Conservation (phyloP, 2,888 invertebrate genomes). For the Apeira syringaria region DNA sequence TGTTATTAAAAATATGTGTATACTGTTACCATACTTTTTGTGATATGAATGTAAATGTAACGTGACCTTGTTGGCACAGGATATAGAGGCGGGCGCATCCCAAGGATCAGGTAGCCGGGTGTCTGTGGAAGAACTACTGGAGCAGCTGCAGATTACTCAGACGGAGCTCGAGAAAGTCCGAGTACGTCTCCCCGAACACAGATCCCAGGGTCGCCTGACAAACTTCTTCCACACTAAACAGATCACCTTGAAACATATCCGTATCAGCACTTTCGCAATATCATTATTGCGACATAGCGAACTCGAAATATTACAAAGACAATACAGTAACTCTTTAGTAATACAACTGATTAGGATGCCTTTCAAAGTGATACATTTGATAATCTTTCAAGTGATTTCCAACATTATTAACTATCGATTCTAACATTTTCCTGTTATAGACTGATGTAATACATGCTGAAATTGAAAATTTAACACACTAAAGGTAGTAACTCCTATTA, state of each 20-base stretch:
- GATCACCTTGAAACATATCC: constrained; percentile 36
- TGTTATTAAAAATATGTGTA: too few species aligned
- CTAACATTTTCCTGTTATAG: constrained; percentile 27
- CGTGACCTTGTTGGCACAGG: too few species aligned
- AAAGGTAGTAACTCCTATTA: constrained; percentile 13
- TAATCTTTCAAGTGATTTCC: constrained; percentile 11
- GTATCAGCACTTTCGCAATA: constrained; percentile 18
- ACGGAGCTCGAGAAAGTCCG: constrained; percentile 94
- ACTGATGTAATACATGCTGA: constrained; percentile 17
- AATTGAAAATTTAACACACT: constrained; percentile 16
- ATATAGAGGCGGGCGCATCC: constrained; percentile 53
- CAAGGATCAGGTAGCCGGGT: constrained; percentile 86
- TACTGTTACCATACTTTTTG: too few species aligned
- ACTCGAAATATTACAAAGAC: constrained; percentile 11
- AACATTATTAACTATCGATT: constrained; percentile 15
- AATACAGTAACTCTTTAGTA: constrained; percentile 3
- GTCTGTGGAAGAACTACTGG: constrained; percentile 91
- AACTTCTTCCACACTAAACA: constrained; percentile 10
- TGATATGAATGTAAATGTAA: too few species aligned
- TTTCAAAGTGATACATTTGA: constrained; percentile 18
- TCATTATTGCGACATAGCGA: constrained; percentile 22
- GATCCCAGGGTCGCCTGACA: constrained; percentile 1
- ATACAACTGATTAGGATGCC: constrained; percentile 14
- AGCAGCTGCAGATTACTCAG: constrained; percentile 93
- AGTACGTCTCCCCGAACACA: constrained; percentile 80